phyloP scores from a whole-genome alignment of 2,797 vertebrate species.

The Myioborus melanocephalus region DNA sequence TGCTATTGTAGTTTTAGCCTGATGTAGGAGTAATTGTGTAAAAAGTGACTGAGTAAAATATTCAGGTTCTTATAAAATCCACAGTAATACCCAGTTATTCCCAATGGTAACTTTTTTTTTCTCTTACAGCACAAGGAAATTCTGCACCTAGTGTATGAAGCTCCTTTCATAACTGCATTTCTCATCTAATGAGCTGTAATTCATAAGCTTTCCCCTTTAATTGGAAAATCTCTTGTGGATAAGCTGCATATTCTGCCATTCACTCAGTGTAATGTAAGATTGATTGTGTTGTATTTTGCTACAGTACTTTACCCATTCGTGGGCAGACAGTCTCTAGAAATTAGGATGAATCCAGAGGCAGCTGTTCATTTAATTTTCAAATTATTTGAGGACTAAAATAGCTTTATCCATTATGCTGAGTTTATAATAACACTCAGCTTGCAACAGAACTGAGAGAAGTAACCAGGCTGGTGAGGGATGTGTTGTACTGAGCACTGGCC shows the following conservation, averaged over 20 bases:
- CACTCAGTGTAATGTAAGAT: constrained; percentile 20
- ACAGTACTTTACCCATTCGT: background rate
- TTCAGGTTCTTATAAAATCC: constrained; percentile 4
- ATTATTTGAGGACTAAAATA: constrained; percentile 45
- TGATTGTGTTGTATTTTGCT: constrained; percentile 21
- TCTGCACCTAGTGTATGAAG: constrained; percentile 20
- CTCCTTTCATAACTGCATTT: constrained; percentile 28
- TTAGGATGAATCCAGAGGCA: constrained; percentile 45
- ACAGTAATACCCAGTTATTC: background rate
- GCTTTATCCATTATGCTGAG: background rate
- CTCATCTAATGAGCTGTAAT: constrained; percentile 57
- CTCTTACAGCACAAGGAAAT: background rate
- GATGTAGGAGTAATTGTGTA: background rate
- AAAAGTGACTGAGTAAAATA: background rate
- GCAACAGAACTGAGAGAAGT: background rate
- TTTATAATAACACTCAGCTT: background rate
- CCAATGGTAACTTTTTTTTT: background rate
- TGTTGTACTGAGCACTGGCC: background rate
- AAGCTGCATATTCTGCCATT: constrained; percentile 38
- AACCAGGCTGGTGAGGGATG: background rate
- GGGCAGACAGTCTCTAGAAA: constrained; percentile 23
- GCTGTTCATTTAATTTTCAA: constrained; percentile 51
- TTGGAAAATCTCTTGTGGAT: constrained; percentile 56
- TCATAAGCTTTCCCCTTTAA: constrained; percentile 52
- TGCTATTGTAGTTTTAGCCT: background rate